These are phyloP conservation scores for Ellobium chinense DNA, from an alignment of 2,888 invertebrate species.

Conservation along the genomic window DNA sequence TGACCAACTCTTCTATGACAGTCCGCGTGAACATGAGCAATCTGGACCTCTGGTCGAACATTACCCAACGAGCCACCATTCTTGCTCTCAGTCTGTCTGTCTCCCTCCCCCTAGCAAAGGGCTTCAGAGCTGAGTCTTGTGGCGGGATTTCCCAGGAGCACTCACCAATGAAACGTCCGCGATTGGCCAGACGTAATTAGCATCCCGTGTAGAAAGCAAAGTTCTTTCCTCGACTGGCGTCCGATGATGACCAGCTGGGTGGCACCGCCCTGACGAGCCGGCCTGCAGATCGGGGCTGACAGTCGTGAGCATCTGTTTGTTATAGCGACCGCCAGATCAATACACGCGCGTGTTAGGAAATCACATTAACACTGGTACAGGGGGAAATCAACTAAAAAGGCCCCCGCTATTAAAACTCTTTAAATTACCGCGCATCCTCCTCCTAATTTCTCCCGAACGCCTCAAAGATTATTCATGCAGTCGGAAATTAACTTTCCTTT, in stretches of 20 bases:
- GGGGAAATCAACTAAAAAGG: conserved; percentile 53
- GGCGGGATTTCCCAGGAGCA: conserved; percentile 40
- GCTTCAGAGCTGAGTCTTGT: conserved; percentile 21
- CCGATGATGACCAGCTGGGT: conserved; percentile 27
- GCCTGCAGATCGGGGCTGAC: conserved; percentile 43
- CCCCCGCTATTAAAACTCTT: conserved; percentile 55
- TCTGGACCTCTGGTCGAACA: neutral
- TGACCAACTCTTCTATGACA: conserved; percentile 12
- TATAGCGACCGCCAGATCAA: conserved; percentile 51
- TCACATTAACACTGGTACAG: conserved; percentile 50
- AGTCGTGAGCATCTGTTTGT: conserved; percentile 54
- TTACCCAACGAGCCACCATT: neutral
- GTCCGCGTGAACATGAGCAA: conserved; percentile 5
- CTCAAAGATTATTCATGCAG: conserved; percentile 4
- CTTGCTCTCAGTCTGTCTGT: neutral
- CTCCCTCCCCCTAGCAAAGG: too few species aligned
- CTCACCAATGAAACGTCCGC: conserved; percentile 45
- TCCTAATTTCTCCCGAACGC: conserved; percentile 14
- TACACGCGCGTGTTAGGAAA: conserved; percentile 49
- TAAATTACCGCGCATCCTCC: conserved; percentile 49
- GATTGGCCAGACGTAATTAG: conserved; percentile 42
- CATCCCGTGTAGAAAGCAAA: conserved; percentile 28
- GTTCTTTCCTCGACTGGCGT: conserved; percentile 37
- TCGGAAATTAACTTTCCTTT: neutral
- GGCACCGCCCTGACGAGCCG: conserved; percentile 52